A percentile compares a stretch with the other conserved stretches of the same genome.
These are phyloP conservation scores for Steinernema carpocapsae DNA, from an alignment of 2,888 invertebrate species.

Conservation along the genomic window DNA sequence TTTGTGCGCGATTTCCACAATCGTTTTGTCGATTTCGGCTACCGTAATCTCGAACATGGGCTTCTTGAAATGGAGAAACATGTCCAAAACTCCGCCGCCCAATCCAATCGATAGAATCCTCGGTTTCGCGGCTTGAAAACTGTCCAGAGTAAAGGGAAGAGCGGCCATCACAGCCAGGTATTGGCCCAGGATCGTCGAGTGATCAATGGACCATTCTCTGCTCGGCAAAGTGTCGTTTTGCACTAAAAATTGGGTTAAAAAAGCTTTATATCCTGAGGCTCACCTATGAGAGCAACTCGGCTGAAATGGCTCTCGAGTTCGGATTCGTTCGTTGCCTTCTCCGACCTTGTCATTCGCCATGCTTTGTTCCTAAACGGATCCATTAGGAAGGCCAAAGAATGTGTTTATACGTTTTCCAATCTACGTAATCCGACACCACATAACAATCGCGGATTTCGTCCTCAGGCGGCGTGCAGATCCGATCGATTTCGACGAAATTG, in stretches of 20 bases:
- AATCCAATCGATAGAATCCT: constrained; percentile 53
- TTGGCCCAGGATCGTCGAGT: constrained; percentile 39
- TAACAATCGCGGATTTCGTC: background rate
- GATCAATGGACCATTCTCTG: constrained; percentile 40
- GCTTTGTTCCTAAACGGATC: background rate
- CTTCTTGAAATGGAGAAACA: constrained; percentile 54
- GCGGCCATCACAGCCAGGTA: constrained; percentile 42
- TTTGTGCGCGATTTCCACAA: constrained; percentile 54
- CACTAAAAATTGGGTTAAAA: background rate
- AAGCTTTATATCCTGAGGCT: background rate
- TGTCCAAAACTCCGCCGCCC: constrained; percentile 62
- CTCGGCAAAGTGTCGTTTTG: background rate
- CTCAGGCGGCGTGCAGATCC: constrained; percentile 14
- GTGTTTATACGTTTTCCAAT: constrained; percentile 4
- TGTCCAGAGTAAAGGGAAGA: constrained; percentile 42
- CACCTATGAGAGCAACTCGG: background rate
- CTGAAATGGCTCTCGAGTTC: constrained; percentile 11
- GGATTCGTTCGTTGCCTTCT: background rate
- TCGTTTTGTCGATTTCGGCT: constrained; percentile 56
- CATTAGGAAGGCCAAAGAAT: background rate
- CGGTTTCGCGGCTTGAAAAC: background rate
- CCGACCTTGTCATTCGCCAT: background rate
- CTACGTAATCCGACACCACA: constrained; percentile 30
- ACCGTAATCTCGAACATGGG: constrained; percentile 62
- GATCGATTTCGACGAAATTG: constrained; percentile 12